A percentile compares a stretch with the other conserved stretches of the same genome.
Conservation (phyloP, 1,140 invertebrate species). For the Prorops nasuta region DNA sequence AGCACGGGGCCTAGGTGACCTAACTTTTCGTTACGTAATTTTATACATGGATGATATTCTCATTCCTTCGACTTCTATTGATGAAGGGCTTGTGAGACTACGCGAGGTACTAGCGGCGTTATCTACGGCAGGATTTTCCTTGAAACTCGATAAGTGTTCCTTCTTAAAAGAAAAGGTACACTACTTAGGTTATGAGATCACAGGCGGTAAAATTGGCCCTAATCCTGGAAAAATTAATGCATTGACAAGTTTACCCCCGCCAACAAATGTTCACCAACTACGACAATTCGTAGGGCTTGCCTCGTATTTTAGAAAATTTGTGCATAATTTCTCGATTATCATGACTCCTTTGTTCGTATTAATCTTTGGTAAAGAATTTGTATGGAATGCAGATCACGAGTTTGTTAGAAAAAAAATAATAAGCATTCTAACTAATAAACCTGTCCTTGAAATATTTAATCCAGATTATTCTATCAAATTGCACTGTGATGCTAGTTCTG, state of each 20-base stretch:
- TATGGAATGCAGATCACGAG: neutral
- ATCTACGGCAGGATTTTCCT: slow-evolving; percentile 9
- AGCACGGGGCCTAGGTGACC: slow-evolving; percentile 6
- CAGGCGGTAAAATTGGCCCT: slow-evolving; percentile 19
- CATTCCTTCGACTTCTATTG: slow-evolving; percentile 12
- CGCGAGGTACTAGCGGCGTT: slow-evolving; percentile 19
- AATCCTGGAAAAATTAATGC: slow-evolving; percentile 19
- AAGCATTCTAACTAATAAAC: neutral
- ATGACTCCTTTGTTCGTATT: slow-evolving; percentile 22
- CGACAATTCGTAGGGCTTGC: slow-evolving; percentile 29
- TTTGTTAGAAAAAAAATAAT: neutral
- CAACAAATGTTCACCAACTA: slow-evolving; percentile 29
- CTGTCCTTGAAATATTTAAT: neutral
- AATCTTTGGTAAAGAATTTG: neutral
- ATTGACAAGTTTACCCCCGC: slow-evolving; percentile 18
- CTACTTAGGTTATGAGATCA: slow-evolving; percentile 34
- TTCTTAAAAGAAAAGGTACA: slow-evolving; percentile 32
- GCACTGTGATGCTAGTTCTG: slow-evolving; percentile 32
- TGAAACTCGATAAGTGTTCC: slow-evolving; percentile 32
- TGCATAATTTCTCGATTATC: slow-evolving; percentile 29
- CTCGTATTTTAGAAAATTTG: slow-evolving; percentile 35
- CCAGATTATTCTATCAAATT: slow-evolving; percentile 16
- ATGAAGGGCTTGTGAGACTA: slow-evolving; percentile 24
- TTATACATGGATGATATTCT: slow-evolving; percentile 23
- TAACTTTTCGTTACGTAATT: slow-evolving; percentile 3